phyloP scores from a whole-genome alignment of 2,113 vertebrate species.

The Myrmophylax atrothorax region DNA sequence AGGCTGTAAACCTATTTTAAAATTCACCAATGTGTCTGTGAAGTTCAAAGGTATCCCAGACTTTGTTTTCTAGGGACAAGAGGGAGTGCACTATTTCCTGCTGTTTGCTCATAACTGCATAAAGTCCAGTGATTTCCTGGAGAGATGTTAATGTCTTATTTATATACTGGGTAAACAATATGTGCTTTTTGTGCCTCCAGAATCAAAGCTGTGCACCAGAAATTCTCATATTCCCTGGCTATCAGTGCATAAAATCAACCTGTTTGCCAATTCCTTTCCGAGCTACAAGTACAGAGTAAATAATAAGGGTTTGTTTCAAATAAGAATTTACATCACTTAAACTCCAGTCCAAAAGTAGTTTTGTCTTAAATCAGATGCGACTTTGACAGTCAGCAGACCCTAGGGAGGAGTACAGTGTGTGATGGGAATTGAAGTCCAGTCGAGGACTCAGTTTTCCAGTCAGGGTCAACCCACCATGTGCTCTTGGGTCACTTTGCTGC shows the following conservation, averaged over 20 bases:
- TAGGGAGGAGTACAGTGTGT: not conserved
- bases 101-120: not conserved
- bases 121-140: not conserved
- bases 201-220: not conserved
- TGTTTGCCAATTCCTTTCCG: not conserved
- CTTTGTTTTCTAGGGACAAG: not conserved
- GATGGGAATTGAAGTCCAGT: slow-evolving; percentile 16
- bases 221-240: slow-evolving; percentile 11
- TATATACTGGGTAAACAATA: slow-evolving; percentile 12
- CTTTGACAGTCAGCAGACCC: not conserved
- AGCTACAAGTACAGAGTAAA: not conserved
- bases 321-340: not conserved
- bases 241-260: slow-evolving; percentile 32
- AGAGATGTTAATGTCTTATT: slow-evolving; percentile 37
- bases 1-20: not conserved
- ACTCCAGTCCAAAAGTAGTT: not conserved
- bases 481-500: not conserved
- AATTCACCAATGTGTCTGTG: not conserved
- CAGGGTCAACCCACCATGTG: not conserved
- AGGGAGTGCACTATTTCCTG: not conserved
- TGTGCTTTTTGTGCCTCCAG: not conserved
- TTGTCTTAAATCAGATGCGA: not conserved
- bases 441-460: not conserved
- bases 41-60: not conserved
- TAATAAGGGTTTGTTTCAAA: slow-evolving; percentile 13